Evolutionary conservation across 2,888 invertebrate genomes (phyloP), one percentile per base, ranked within the genome.

Genomic region (Rhopalosiphum nymphaeae): DNA sequence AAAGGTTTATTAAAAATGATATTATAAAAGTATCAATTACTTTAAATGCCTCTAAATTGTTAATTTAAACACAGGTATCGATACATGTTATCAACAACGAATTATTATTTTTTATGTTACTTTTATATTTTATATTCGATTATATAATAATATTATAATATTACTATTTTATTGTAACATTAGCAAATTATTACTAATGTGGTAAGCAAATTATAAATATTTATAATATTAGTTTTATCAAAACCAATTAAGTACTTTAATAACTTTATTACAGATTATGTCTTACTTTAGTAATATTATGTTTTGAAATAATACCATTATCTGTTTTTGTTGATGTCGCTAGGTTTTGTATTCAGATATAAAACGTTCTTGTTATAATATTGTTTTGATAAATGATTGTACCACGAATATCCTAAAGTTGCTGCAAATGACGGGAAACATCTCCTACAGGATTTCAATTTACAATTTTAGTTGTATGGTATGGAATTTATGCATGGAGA

Each of bases 401-500:
- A n/a, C 44, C 10, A 56, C n/a, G n/a, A 84, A 44, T 91, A 56
- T 85, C 85, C n/a, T 57, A 25, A 44, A 25, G 11, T 85, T n/a
- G 2, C 85, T 91, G 91, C 44, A 44, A 85, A 91, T 91, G 91
- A 91, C 44, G 56, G n/a, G 84, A 57, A 85, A 91, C 44, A 57
- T 85, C 91, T 56, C n/a, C 21, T 11, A 85, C 57, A 91, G 56
- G 5, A 85, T 53, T 53, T 53, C 53, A 53, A 53, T 53, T 53
- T 53, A 53, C 56, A 57, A 84, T 84, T 53, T 53, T 53, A 42
- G 29, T 36, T 44, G 11, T 49, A n/a, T 4, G n/a, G 26, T 44
- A 56, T 84, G 16, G 29, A 57, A 5, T 44, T 44, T 26, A 13
- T 78, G 42, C 16, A 10, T 49, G 36, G 42, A 26, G 9, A 36